Percentiles rank a stretch among this genome's conserved stretches.
phyloP scores from a whole-genome alignment of 2,797 vertebrate genomes.

The Lagorchestes hirsutus region DNA sequence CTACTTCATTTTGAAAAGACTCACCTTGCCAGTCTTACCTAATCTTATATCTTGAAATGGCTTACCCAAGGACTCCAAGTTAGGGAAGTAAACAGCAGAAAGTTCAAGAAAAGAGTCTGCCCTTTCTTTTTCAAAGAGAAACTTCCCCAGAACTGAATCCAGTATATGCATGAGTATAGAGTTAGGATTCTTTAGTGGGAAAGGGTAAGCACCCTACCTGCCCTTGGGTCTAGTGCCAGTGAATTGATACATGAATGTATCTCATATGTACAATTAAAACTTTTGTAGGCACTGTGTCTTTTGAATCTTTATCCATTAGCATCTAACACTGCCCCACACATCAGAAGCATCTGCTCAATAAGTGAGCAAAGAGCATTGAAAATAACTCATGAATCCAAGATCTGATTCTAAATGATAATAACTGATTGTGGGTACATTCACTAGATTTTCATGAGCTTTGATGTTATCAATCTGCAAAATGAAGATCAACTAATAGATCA shows the following conservation, averaged over 20 bases:
- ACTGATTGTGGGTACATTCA: background rate
- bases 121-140: background rate
- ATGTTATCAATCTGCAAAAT: background rate
- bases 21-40: background rate
- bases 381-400: background rate
- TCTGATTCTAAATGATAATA: background rate
- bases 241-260: background rate
- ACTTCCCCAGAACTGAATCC: background rate
- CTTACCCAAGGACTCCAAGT: background rate
- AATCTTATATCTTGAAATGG: background rate
- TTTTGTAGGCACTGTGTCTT: background rate
- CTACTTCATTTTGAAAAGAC: background rate
- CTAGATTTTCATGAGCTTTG: background rate
- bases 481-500: background rate
- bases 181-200: background rate
- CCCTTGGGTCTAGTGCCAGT: background rate
- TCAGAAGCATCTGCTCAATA: background rate
- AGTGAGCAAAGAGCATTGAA: background rate
- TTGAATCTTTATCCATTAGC: background rate
- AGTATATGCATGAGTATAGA: background rate
- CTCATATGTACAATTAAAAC: background rate
- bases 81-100: background rate
- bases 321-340: background rate
- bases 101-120: background rate
- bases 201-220: background rate